Evolutionary conservation across 2,797 vertebrate genomes (phyloP).

Genomic region (Brotula barbata): DNA sequence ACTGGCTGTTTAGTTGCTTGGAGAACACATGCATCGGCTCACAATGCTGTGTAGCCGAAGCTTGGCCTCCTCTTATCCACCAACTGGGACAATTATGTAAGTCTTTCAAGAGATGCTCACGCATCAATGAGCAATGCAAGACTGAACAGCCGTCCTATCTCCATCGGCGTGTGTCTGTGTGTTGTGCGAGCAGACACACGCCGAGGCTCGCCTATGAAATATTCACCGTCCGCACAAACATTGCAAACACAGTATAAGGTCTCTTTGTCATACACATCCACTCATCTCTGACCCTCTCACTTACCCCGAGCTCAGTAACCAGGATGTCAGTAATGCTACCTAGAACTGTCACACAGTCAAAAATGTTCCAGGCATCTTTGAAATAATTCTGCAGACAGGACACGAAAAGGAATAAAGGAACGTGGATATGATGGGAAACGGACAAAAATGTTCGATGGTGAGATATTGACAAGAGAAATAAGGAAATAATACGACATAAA

Average conservation of each 20-base stretch:
- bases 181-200: slow-evolving; percentile 28
- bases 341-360: slow-evolving; percentile 97
- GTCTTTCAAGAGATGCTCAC: slow-evolving; percentile 74
- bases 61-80: slow-evolving; percentile 52
- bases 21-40: slow-evolving; percentile 44
- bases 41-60: slow-evolving; percentile 38
- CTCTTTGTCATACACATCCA: slow-evolving; percentile 10
- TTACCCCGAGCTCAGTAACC: slow-evolving; percentile 98
- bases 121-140: slow-evolving; percentile 72
- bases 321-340: slow-evolving; percentile 99
- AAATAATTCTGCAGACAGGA: slow-evolving; percentile 99
- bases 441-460: not conserved
- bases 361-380: slow-evolving; percentile 97
- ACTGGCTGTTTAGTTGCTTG: slow-evolving; percentile 35
- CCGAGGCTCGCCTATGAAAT: slow-evolving; percentile 14
- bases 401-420: too few relatives aligned
- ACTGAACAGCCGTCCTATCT: slow-evolving; percentile 48
- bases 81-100: slow-evolving; percentile 81
- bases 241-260: slow-evolving; percentile 7
- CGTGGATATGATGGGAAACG: slow-evolving; percentile 10
- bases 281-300: slow-evolving; percentile 55
- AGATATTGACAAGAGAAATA: slow-evolving; percentile 18
- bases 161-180: too few relatives aligned
- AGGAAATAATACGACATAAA: too few relatives aligned
- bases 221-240: slow-evolving; percentile 14